Evolutionary conservation across 2,888 invertebrate species (phyloP).

Genomic region (Gasteruption jaculator): DNA sequence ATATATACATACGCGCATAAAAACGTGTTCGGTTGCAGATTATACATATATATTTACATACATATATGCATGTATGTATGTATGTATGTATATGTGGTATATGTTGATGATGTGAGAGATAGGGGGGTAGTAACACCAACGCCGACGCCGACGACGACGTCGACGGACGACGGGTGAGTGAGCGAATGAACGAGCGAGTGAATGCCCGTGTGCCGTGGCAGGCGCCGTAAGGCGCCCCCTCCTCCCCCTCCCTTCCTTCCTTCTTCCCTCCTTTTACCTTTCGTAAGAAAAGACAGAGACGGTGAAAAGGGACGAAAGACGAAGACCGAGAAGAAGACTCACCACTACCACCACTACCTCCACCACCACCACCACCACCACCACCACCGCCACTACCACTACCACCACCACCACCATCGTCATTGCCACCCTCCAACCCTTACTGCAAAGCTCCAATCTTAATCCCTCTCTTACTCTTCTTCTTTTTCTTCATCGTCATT

Average conservation of each 20-base stretch:
- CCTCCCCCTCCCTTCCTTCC: constrained; percentile 22
- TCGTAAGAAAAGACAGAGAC: too few species aligned
- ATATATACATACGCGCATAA: too few species aligned
- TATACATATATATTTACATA: too few species aligned
- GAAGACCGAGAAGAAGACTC: too few species aligned
- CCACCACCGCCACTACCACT: constrained; percentile 7
- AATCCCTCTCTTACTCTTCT: constrained; percentile 4
- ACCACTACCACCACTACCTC: too few species aligned
- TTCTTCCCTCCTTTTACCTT: constrained; percentile 19
- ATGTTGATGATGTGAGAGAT: constrained; percentile 41
- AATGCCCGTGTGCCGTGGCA: too few species aligned
- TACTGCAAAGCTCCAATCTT: neutral
- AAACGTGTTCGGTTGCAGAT: too few species aligned
- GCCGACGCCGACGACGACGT: constrained; percentile 39
- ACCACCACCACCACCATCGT: constrained; percentile 10
- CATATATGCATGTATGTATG: too few species aligned
- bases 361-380: constrained; percentile 8
- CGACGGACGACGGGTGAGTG: constrained; percentile 51
- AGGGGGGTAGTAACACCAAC: constrained; percentile 21
- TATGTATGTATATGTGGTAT: too few species aligned
- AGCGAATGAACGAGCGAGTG: too few species aligned
- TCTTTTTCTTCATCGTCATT: too few species aligned
- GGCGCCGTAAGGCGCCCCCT: constrained; percentile 47
- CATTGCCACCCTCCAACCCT: neutral
- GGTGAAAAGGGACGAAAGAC: too few species aligned